Percentiles rank a stretch among this genome's conserved stretches.
Evolutionary conservation across 2,888 invertebrate genomes (phyloP).

Genomic region (Colostygia pectinataria): DNA sequence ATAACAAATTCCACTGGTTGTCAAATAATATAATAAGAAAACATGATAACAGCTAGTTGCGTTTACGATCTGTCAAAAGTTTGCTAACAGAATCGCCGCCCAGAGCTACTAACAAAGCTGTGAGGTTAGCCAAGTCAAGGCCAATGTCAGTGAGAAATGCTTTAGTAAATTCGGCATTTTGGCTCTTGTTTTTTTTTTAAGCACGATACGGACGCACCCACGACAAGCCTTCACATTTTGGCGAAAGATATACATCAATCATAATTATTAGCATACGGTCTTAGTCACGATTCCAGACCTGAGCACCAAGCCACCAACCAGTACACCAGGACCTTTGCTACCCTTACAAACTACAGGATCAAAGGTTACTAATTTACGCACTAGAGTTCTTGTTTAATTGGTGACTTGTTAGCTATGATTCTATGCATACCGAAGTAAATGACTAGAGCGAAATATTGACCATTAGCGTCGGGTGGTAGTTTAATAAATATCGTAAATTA

Average conservation of each 20-base stretch:
- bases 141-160: too few relatives aligned
- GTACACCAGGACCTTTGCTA: conserved; percentile 34
- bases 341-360: conserved; percentile 23
- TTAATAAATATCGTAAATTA: conserved; percentile 52
- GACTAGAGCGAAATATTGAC: conserved; percentile 48
- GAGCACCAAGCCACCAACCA: conserved; percentile 37
- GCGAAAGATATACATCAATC: conserved; percentile 63
- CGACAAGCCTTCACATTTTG: conserved; percentile 51
- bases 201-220: conserved; percentile 34
- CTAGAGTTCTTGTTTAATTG: conserved; percentile 37
- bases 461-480: conserved; percentile 48
- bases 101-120: too few relatives aligned
- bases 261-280: conserved; percentile 63
- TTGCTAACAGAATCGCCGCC: too few relatives aligned
- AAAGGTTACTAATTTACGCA: conserved; percentile 20
- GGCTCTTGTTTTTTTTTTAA: not conserved
- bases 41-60: too few relatives aligned
- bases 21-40: too few relatives aligned
- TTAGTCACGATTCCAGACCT: conserved; percentile 54
- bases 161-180: not conserved
- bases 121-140: too few relatives aligned
- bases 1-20: too few relatives aligned
- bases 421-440: conserved; percentile 45
- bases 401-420: conserved; percentile 36
- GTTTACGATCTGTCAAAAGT: too few relatives aligned